Evolutionary conservation across 1,140 invertebrate genomes (phyloP).

Genomic region (Drosophila nigrodunni): DNA sequence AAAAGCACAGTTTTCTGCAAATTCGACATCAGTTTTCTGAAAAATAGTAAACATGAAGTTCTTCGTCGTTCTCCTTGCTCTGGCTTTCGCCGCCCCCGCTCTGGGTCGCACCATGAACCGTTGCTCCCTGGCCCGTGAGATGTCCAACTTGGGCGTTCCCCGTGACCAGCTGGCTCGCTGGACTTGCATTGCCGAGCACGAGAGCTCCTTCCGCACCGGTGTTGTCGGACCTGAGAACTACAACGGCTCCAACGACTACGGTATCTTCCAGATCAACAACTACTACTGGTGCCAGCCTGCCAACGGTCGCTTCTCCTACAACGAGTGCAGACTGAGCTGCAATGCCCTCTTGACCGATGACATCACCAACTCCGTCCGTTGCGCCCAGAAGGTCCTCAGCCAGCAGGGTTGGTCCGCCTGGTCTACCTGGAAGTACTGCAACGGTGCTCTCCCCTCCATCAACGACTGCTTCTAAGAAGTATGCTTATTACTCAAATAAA

Average conservation of each 20-base stretch:
- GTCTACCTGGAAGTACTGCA: slow-evolving; percentile 61
- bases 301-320: slow-evolving; percentile 54
- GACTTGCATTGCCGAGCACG: slow-evolving; percentile 65
- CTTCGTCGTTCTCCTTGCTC: slow-evolving; percentile 47
- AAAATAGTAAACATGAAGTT: slow-evolving; percentile 52
- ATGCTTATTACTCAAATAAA: slow-evolving; percentile 2
- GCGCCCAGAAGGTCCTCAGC: slow-evolving; percentile 51
- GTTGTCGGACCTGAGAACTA: slow-evolving; percentile 55
- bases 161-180: slow-evolving; percentile 46
- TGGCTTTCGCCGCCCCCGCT: slow-evolving; percentile 44
- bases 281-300: slow-evolving; percentile 72
- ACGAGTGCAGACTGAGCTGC: slow-evolving; percentile 48
- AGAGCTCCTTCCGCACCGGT: slow-evolving; percentile 56
- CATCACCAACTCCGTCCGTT: slow-evolving; percentile 54
- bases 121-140: slow-evolving; percentile 74
- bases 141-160: slow-evolving; percentile 61
- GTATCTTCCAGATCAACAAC: slow-evolving; percentile 78
- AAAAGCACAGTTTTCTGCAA: slow-evolving; percentile 29
- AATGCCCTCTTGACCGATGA: slow-evolving; percentile 48
- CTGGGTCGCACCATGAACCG: slow-evolving; percentile 67
- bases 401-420: slow-evolving; percentile 67
- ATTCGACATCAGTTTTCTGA: slow-evolving; percentile 36
- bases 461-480: slow-evolving; percentile 57
- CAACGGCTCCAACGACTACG: slow-evolving; percentile 72
- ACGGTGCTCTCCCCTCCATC: slow-evolving; percentile 51